These are phyloP conservation scores for Pandemis heparana DNA, from an alignment of 2,888 invertebrate genomes.

Conservation along the genomic window DNA sequence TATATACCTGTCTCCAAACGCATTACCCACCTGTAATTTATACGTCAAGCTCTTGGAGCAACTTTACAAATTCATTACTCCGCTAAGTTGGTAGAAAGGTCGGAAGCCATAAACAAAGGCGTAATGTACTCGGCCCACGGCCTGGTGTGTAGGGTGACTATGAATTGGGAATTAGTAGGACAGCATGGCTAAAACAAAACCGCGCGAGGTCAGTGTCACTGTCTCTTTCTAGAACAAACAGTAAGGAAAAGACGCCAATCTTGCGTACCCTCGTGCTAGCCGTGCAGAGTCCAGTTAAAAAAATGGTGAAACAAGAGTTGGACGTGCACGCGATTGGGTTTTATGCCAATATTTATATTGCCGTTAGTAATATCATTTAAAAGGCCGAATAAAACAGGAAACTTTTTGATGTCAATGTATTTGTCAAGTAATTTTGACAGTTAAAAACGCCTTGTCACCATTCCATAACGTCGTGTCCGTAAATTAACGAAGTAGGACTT, in stretches of 20 bases:
- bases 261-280: too few relatives aligned
- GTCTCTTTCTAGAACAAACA: too few relatives aligned
- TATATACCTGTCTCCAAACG: slow-evolving; percentile 2
- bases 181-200: background rate
- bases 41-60: slow-evolving; percentile 4
- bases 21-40: background rate
- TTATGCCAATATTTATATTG: too few relatives aligned
- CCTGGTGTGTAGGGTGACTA: background rate
- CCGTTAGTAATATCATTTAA: too few relatives aligned
- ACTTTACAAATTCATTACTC: slow-evolving; percentile 32
- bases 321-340: too few relatives aligned
- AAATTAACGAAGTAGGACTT: slow-evolving; percentile 21
- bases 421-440: slow-evolving; percentile 15
- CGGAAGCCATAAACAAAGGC: slow-evolving; percentile 35
- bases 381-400: background rate
- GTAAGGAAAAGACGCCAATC: too few relatives aligned
- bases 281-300: too few relatives aligned
- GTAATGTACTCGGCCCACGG: slow-evolving; percentile 21
- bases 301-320: too few relatives aligned
- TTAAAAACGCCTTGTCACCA: slow-evolving; percentile 23
- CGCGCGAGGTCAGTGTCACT: background rate
- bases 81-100: slow-evolving; percentile 29
- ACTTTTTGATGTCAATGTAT: background rate
- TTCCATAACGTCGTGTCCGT: too few relatives aligned
- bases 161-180: background rate